A percentile compares a stretch with the other conserved stretches of the same genome.
phyloP scores from a whole-genome alignment of 2,113 vertebrate genomes.

The Rhynchomys soricoides region DNA sequence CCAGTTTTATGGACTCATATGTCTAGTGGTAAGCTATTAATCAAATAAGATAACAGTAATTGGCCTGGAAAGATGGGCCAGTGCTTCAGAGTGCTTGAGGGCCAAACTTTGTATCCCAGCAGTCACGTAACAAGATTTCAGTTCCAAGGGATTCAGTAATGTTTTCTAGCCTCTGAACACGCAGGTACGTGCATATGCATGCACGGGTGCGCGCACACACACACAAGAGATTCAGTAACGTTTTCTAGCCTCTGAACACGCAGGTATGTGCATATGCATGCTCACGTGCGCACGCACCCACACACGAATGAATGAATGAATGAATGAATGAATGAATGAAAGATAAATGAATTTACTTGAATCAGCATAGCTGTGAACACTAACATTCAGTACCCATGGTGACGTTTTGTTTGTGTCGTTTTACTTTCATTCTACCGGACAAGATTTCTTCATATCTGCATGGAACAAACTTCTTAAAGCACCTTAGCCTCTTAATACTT shows the following conservation, averaged over 20 bases:
- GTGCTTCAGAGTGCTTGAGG: background rate
- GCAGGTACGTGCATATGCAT: no score
- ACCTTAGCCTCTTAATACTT: background rate
- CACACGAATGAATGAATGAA: background rate
- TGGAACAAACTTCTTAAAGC: constrained; percentile 44
- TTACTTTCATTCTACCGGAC: background rate
- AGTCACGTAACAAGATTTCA: background rate
- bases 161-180: background rate
- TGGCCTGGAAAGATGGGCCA: background rate
- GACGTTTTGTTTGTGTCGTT: background rate
- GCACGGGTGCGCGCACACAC: background rate
- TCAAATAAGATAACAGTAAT: background rate
- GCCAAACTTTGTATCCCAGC: background rate
- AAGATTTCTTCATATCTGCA: constrained; percentile 52
- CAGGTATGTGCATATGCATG: accelerated
- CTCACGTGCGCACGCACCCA: background rate
- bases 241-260: no score
- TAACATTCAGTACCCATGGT: background rate
- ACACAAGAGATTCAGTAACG: no score
- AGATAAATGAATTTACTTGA: background rate
- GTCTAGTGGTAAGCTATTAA: background rate
- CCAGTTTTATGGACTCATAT: background rate
- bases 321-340: background rate
- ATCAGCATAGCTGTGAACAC: background rate
- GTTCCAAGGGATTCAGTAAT: background rate